Conservation (phyloP, 2,797 vertebrate genomes). For the Otus scops region DNA sequence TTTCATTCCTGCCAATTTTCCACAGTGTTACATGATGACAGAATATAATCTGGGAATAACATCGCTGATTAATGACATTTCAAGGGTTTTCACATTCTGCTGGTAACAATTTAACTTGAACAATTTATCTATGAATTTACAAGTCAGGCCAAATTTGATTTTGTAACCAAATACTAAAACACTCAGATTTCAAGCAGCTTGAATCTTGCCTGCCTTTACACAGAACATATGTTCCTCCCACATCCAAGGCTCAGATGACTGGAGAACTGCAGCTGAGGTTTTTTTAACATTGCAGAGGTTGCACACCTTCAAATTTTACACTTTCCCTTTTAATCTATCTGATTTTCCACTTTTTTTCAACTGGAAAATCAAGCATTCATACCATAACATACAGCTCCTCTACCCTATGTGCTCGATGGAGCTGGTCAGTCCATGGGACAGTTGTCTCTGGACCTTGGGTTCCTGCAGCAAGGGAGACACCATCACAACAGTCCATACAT, state of each 20-base stretch:
- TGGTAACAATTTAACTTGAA: not conserved
- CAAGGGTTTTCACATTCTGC: not conserved
- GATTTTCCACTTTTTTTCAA: not conserved
- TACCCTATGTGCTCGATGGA: not conserved
- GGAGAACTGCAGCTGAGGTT: not conserved
- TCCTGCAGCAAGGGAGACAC: not conserved
- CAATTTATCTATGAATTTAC: not conserved
- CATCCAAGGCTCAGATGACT: not conserved
- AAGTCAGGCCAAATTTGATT: not conserved
- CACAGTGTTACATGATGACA: not conserved
- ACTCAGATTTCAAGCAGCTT: not conserved
- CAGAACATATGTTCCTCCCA: not conserved
- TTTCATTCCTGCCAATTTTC: not conserved
- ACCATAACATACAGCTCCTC: not conserved
- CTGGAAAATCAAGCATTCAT: not conserved
- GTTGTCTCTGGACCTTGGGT: not conserved
- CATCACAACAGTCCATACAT: not conserved
- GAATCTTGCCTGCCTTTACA: not conserved
- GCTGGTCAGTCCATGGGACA: not conserved
- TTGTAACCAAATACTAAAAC: not conserved
- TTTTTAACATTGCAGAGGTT: not conserved
- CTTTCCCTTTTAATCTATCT: not conserved
- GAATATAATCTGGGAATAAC: not conserved
- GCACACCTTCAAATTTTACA: not conserved
- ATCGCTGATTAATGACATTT: not conserved